Percentiles rank a stretch among this genome's conserved stretches.
Conservation (phyloP, 2,888 invertebrate genomes). For the Dicranocentrus wangi region DNA sequence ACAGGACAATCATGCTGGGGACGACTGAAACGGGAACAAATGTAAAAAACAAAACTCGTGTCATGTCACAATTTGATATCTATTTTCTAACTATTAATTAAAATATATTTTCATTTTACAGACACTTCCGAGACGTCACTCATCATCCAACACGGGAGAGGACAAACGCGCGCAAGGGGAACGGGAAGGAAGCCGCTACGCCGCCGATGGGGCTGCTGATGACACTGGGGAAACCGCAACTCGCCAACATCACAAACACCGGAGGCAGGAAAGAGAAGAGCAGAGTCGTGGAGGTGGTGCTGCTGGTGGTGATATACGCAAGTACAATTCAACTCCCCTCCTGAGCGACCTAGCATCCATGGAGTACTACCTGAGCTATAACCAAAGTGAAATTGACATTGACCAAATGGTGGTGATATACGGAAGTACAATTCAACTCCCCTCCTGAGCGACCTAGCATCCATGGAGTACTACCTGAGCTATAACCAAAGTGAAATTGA, state of each 20-base stretch:
- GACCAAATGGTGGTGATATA: slow-evolving; percentile 20
- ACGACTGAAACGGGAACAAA: slow-evolving; percentile 46
- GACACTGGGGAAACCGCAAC: background rate
- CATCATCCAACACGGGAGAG: slow-evolving; percentile 28
- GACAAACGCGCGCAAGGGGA: slow-evolving; percentile 1
- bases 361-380: slow-evolving; percentile 54
- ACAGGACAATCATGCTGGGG: background rate
- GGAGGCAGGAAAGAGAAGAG: background rate
- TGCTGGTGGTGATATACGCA: slow-evolving; percentile 36
- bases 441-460: slow-evolving; percentile 51
- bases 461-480: slow-evolving; percentile 52
- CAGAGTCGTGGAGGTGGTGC: background rate
- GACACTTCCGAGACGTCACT: slow-evolving; percentile 53
- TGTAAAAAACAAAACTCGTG: background rate
- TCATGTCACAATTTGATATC: background rate
- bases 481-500: slow-evolving; percentile 53
- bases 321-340: slow-evolving; percentile 57
- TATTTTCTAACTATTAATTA: background rate
- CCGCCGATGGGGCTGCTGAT: slow-evolving; percentile 35
- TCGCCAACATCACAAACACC: slow-evolving; percentile 24
- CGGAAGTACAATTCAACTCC: slow-evolving; percentile 60
- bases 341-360: slow-evolving; percentile 54
- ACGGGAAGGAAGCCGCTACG: slow-evolving; percentile 25
- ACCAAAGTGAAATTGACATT: slow-evolving; percentile 45
- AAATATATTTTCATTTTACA: slow-evolving; percentile 7